Base-by-base conservation (phyloP, 2,113 vertebrate species). In the Probosciger aterrimus region DNA sequence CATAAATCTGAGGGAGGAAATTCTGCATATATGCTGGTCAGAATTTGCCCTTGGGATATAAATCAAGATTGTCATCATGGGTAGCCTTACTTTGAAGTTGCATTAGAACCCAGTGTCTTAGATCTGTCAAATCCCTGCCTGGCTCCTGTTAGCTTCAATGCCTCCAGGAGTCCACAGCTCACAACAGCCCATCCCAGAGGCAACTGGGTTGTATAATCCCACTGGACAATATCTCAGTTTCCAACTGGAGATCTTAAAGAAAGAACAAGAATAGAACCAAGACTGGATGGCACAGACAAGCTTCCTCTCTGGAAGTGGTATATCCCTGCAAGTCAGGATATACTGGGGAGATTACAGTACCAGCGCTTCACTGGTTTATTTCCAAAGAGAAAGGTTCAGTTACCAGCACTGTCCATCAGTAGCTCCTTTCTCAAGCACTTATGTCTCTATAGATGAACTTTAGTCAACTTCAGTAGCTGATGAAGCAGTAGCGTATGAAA, bases 281-380 rank as follows among this genome's bases (percentile, higher is more conserved):
- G 78, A 39, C 43, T 70, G n/a, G 24, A 17, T 14, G 24, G 35
- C 52, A 53, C 49, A 55, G 55, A 71, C 35, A 35, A 35, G 14
- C 24, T 53, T 73, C 31, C 27, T 59, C 14, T 46, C 43, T 68
- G 43, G 14, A 47, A 62, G 14, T 4, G 19, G n/a, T 28, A 50
- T 33, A 75, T 31, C n/a, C 57, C 59, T 67, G 41, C 64, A 81
- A 39, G 37, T 30, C 41, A 60, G 15, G 7, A 27, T 35, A 30
- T 19, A 33, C 0, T 25, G 46, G 41, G 57, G 69, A 52, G 60
- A 23, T 33, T 77, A 12, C 0, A 0, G 4, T 19, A 37, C 31
- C 35, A 39, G 62, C 3, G 1, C 23, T 57, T 49, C 19, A 55
- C 39, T 27, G 28, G 5, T 75, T 60, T 44, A 18, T 71, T 80